Conservation (phyloP, 2,888 invertebrate genomes). For the Augochlorella aurata region DNA sequence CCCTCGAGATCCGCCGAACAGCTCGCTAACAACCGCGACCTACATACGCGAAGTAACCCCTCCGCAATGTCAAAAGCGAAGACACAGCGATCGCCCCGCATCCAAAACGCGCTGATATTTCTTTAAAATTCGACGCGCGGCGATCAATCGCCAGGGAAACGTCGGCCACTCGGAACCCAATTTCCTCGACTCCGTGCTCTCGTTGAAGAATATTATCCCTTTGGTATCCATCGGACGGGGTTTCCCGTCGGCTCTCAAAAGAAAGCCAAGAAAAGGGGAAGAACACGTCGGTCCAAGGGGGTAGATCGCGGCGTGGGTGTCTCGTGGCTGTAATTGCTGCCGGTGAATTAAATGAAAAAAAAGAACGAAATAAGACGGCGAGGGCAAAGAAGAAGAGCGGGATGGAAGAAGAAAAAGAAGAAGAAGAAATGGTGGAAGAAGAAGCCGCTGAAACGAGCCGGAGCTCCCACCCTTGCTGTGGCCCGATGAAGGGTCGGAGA, state of each 20-base stretch:
- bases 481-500: constrained; percentile 60
- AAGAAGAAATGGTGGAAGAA: constrained; percentile 32
- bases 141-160: neutral
- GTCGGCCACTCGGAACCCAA: neutral
- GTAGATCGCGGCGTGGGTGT: constrained; percentile 46
- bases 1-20: neutral
- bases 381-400: neutral
- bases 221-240: constrained; percentile 19
- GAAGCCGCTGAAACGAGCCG: constrained; percentile 60
- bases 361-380: constrained; percentile 42
- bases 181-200: neutral
- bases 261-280: constrained; percentile 5
- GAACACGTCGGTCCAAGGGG: constrained; percentile 12
- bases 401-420: neutral
- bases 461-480: constrained; percentile 40
- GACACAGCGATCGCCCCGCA: neutral
- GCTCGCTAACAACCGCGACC: constrained; percentile 1
- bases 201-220: neutral
- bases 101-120: too few relatives aligned
- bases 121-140: too few relatives aligned
- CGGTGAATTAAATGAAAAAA: constrained; percentile 65
- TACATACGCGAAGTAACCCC: neutral
- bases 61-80: neutral
- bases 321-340: constrained; percentile 68
- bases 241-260: constrained; percentile 3